Base-by-base conservation (phyloP, 1,140 invertebrate genomes). In the Drosophila fuyamai region DNA sequence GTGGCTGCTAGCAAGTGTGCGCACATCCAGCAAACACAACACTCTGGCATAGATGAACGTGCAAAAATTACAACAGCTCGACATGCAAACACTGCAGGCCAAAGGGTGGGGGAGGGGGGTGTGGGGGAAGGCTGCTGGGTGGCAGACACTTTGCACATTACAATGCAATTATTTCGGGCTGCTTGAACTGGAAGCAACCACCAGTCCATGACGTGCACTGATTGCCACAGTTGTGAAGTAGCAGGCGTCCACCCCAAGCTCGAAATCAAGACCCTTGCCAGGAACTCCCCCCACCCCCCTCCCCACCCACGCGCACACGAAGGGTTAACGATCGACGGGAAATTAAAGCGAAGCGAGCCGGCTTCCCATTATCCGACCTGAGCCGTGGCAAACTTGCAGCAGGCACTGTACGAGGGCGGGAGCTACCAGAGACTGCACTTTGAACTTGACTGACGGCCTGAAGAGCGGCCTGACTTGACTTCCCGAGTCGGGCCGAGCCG, bases 141-240 rank as follows among this genome's bases (percentile, higher is more conserved):
- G 85, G 74, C 59, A 70, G 86, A 84, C 79, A 91, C 83, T 80
- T 89, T 91, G 65, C 85, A 73, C 73, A 91, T 91, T 91, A 91
- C 90, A 91, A 90, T 91, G 90, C 90, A 91, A 91, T 91, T 91
- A 91, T 91, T 90, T 81, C 77, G 80, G 90, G 90, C 85, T 84
- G 73, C 79, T 84, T 90, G 77, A 88, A 89, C 73, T 83, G 77
- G 38, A 85, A 59, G 41, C 67, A 63, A 60, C 63, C 73, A 48
- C 54, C 79, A 51, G 61, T 79, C 44, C 57, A 65, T 74, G 81
- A 84, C 81, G 65, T 72, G 84, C 85, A 74, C 81, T 88, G 85
- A 88, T 88, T 88, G 84, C 84, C 81, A 74, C 57, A 47, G 73
- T 48, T 67, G 50, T 48, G 55, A 60, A 70, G 68, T 41, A 48